Evolutionary conservation across 2,113 vertebrate species (phyloP).

Genomic region (Datnioides undecimradiatus): DNA sequence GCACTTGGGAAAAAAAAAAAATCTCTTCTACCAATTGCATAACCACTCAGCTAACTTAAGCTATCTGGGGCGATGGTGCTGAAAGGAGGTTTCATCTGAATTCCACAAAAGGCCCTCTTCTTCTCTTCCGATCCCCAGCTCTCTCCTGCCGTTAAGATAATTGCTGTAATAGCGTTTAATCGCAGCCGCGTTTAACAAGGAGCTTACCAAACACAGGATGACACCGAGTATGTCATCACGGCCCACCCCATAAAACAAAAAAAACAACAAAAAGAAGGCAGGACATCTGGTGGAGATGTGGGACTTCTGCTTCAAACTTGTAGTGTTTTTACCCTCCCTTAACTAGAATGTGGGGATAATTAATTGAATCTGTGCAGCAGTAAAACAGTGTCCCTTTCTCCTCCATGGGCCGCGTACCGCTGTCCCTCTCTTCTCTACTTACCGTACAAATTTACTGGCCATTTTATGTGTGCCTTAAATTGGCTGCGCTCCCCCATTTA

Average conservation of each 20-base stretch:
- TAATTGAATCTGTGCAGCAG: constrained; percentile 34
- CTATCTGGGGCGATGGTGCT: constrained; percentile 64
- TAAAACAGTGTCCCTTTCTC: constrained; percentile 38
- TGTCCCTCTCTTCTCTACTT: constrained; percentile 41
- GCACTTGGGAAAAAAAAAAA: constrained; percentile 40
- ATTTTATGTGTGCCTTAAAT: constrained; percentile 70
- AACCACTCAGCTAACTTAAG: constrained; percentile 66
- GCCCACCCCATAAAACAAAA: constrained; percentile 8
- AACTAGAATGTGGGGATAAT: constrained; percentile 10
- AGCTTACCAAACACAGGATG: constrained; percentile 49
- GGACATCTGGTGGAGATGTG: constrained; percentile 29
- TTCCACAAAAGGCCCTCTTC: constrained; percentile 52
- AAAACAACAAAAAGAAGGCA: background rate
- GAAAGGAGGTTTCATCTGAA: constrained; percentile 65
- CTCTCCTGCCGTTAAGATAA: constrained; percentile 67
- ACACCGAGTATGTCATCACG: constrained; percentile 38
- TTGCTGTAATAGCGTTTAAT: constrained; percentile 75
- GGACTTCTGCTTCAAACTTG: constrained; percentile 5
- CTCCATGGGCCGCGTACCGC: background rate
- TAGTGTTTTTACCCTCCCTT: constrained; percentile 28
- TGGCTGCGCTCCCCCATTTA: constrained; percentile 65
- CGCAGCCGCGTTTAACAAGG: constrained; percentile 60
- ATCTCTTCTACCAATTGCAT: constrained; percentile 55
- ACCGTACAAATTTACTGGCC: constrained; percentile 65
- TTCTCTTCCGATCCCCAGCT: constrained; percentile 44